Base-by-base conservation (phyloP, 2,888 invertebrate genomes). In the Andrena bicolor region DNA sequence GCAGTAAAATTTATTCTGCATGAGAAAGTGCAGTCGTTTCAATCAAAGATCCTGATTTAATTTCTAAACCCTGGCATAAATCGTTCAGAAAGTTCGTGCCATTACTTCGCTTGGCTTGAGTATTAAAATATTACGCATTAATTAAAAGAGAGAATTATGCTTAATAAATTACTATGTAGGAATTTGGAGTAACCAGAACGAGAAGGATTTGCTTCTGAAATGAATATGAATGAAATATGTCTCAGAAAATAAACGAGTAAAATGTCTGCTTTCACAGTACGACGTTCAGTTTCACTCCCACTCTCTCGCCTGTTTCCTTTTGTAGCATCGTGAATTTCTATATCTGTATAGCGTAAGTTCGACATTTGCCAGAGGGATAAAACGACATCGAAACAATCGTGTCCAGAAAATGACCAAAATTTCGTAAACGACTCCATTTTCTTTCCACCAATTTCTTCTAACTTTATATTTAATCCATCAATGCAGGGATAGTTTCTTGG, bases 401-500 rank as follows among this genome's bases (percentile, higher is more conserved):
- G 35, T 16, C 28, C 0, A 2, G 10, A 13, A 3, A 28, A 13
- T 20, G 13, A 1, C 10, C 1, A 28, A 2, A 70, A 58, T 32
- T 10, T 53, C 23, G 7, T 16, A 6, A 60, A n/a, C 8, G 10
- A 49, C 5, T 6, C 30, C 13, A 32, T 28, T n/a, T n/a, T n/a
- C n/a, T n/a, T n/a, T n/a, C 10, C 7, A 2, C 10, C 0, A 28
- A 41, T 70, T 23, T 7, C 23, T 58, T 23, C 35, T 68, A 56
- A 69, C 30, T 30, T 26, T 53, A 41, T 30, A 10, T 30, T 20
- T 49, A 5, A n/a, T 53, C 60, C 28, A n/a, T 64, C 0, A 20
- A 51, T 95, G 16, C 94, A 97, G 97, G 97, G 48, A 97, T 97
- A 87, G 98, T 98, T 0, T 97, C 97, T 0, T 98, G 97, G 97